Evolutionary conservation across 2,888 invertebrate genomes (phyloP), one percentile per base, ranked within the genome.

Genomic region (Gandaritis pyraliata): DNA sequence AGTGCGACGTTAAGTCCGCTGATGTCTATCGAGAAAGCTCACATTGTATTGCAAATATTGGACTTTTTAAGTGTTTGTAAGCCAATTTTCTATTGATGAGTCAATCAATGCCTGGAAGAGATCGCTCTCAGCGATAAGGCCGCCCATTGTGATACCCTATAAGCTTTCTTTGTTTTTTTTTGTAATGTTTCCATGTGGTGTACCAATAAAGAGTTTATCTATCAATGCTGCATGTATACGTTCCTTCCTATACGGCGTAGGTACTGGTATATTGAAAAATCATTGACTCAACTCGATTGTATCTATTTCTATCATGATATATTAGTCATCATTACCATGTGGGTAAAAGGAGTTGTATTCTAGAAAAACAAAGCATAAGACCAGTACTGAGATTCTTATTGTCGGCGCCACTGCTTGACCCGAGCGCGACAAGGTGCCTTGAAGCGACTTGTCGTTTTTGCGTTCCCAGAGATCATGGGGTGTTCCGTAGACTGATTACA

Each of bases 331-430:
- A 77, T 68, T 66, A 77, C 23, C 8, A 57, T 59, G 57, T 16
- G 23, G 13, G 46, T 48, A 49, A 61, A 55, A 52, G 29, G 30
- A 57, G 36, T 43, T 33, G 18, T 16, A 41, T 61, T 58, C 13
- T 45, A 60, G 23, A 48, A 52, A 58, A 53, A 45, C 29, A 52
- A 58, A 45, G 29, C 48, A 23, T 29, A 38, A 38, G 56, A 47
- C 45, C 46, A 59, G 52, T n/a, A n/a, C 39, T 57, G 46, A 48
- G 38, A 54, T 57, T 60, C 51, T 30, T 62, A 58, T 7, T 52
- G 63, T 51, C 66, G 69, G 69, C 75, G 73, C 76, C 79, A 77
- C 75, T 84, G 83, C 84, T 87, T 86, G 23, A 86, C 85, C 86
- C 71, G 72, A 68, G 65, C 47, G 58, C 72, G 69, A 41, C 53